These are phyloP conservation scores for Condylostylus longicornis DNA, from an alignment of 1,140 invertebrate species.

Conservation along the genomic window DNA sequence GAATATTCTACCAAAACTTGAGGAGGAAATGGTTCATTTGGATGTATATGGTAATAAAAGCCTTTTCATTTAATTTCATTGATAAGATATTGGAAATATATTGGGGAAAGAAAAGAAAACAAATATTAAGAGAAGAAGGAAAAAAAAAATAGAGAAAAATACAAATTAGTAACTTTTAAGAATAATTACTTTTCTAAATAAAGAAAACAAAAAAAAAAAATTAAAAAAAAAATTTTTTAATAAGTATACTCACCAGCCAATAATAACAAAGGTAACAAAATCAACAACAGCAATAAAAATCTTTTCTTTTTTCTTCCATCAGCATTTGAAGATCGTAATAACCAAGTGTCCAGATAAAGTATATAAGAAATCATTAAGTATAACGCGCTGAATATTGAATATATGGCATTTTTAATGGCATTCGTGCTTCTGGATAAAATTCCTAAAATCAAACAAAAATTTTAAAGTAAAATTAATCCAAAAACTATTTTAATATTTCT, in stretches of 20 bases:
- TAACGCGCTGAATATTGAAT: slow-evolving; percentile 15
- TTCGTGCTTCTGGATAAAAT: slow-evolving; percentile 10
- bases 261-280: slow-evolving; percentile 33
- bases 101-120: no score
- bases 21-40: slow-evolving; percentile 28
- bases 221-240: slow-evolving; percentile 1
- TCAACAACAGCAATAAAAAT: slow-evolving; percentile 28
- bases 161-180: no score
- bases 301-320: slow-evolving; percentile 25
- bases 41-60: slow-evolving; percentile 29
- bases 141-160: no score
- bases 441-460: slow-evolving; percentile 6
- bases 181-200: not conserved
- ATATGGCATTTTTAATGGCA: slow-evolving; percentile 11
- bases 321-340: slow-evolving; percentile 24
- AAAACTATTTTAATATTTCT: no score
- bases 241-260: slow-evolving; percentile 32
- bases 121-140: no score
- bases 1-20: slow-evolving; percentile 18
- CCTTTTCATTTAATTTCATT: no score
- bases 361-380: slow-evolving; percentile 28
- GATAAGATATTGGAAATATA: no score
- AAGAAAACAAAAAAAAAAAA: slow-evolving; percentile 6
- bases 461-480: not conserved
- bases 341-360: slow-evolving; percentile 35